phyloP scores from a whole-genome alignment of 2,113 vertebrate species.

The Enhydra lutris region DNA sequence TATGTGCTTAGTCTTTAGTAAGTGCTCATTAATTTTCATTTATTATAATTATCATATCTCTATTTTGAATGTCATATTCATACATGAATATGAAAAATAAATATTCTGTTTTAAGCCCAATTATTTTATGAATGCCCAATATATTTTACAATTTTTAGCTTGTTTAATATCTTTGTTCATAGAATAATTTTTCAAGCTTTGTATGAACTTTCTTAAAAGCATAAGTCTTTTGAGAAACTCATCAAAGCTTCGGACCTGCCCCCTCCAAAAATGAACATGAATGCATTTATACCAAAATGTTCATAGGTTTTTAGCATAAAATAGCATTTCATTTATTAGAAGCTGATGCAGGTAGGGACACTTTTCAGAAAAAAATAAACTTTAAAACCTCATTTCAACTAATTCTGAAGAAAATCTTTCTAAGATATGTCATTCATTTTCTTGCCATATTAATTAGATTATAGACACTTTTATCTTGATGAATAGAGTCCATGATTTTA shows the following conservation, averaged over 20 bases:
- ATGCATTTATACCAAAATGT: background rate
- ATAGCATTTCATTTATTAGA: constrained; percentile 13
- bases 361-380: background rate
- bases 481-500: background rate
- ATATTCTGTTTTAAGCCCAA: background rate
- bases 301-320: background rate
- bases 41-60: background rate
- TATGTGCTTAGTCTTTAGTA: background rate
- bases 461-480: background rate
- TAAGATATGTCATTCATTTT: background rate
- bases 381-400: background rate
- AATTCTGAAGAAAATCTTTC: constrained; percentile 18
- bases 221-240: background rate
- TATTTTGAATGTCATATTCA: background rate
- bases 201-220: background rate
- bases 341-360: background rate
- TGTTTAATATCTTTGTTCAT: background rate
- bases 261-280: background rate
- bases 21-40: background rate
- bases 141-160: background rate
- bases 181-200: background rate
- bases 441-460: background rate
- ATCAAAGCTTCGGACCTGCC: background rate
- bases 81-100: background rate
- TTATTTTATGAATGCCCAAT: background rate